Conservation (phyloP, 2,888 invertebrate genomes). For the Leptopilina myrica region DNA sequence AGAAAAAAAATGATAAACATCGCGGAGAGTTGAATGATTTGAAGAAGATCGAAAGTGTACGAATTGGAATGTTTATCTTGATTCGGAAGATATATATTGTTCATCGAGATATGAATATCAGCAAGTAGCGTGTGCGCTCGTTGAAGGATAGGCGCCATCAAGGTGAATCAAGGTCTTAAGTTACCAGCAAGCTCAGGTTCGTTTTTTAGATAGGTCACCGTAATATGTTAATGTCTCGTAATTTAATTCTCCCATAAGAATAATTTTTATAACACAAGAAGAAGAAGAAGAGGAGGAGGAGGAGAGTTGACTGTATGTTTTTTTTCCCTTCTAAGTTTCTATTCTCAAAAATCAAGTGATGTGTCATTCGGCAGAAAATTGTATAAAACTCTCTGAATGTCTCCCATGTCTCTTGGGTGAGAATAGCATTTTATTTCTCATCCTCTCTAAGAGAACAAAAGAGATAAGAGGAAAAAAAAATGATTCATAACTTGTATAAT, state of each 20-base stretch:
- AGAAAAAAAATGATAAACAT: neutral
- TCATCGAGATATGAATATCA: slow-evolving; percentile 46
- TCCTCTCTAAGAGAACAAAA: neutral
- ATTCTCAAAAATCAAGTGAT: slow-evolving; percentile 36
- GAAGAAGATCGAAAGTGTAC: neutral
- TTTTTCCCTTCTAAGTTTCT: neutral
- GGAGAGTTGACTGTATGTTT: too few species aligned
- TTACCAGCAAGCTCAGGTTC: slow-evolving; percentile 47
- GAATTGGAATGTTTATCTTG: slow-evolving; percentile 38
- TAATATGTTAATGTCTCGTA: slow-evolving; percentile 59
- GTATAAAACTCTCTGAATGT: neutral
- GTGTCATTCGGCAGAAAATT: slow-evolving; percentile 22
- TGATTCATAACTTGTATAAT: too few species aligned
- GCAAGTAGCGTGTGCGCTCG: slow-evolving; percentile 26
- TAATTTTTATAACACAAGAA: slow-evolving; percentile 23
- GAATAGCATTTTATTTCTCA: neutral
- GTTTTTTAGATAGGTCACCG: slow-evolving; percentile 47
- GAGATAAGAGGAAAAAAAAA: too few species aligned
- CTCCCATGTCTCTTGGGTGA: neutral
- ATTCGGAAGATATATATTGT: slow-evolving; percentile 23
- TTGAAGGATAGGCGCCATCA: slow-evolving; percentile 54
- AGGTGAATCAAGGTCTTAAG: slow-evolving; percentile 54
- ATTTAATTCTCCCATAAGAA: slow-evolving; percentile 50
- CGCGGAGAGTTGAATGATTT: neutral
- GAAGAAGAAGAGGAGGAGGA: too few species aligned